A percentile compares a stretch with the other conserved stretches of the same genome.
These are phyloP conservation scores for Aratinga solstitialis DNA, from an alignment of 2,797 vertebrate genomes.

Conservation along the genomic window DNA sequence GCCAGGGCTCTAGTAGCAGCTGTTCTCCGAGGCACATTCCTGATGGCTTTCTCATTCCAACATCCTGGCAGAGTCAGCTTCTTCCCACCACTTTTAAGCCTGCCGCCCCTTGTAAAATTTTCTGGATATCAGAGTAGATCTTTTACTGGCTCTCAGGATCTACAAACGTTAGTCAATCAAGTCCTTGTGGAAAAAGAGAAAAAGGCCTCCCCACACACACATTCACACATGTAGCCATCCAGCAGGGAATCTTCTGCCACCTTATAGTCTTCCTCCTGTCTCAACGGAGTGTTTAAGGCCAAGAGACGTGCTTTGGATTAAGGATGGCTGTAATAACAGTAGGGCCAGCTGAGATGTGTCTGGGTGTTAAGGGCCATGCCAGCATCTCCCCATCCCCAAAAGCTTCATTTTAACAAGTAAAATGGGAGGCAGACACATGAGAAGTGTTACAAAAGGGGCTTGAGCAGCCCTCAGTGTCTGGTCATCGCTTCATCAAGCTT, in stretches of 20 bases:
- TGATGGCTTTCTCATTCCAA: constrained; percentile 89
- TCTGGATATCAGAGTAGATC: constrained; percentile 85
- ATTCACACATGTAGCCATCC: background rate
- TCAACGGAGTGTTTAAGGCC: background rate
- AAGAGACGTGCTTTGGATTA: background rate
- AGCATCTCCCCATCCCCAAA: background rate
- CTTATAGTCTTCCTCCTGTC: background rate
- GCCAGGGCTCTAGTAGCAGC: constrained; percentile 88
- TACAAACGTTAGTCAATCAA: constrained; percentile 45
- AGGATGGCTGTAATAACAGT: background rate
- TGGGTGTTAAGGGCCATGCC: background rate
- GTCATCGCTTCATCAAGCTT: background rate
- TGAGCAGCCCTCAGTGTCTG: background rate
- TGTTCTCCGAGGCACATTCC: constrained; percentile 88
- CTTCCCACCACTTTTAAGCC: constrained; percentile 90
- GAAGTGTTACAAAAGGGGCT: background rate
- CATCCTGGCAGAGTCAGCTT: constrained; percentile 82
- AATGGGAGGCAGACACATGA: background rate
- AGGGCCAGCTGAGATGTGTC: background rate
- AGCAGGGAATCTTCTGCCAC: background rate
- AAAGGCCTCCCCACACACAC: background rate
- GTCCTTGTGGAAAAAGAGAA: background rate
- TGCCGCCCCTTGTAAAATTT: constrained; percentile 86
- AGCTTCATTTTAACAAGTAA: background rate
- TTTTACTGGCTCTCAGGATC: constrained; percentile 82